A percentile compares a stretch with the other conserved stretches of the same genome.
These are phyloP conservation scores for Diabrotica undecimpunctata DNA, from an alignment of 1,140 invertebrate species.

Conservation along the genomic window DNA sequence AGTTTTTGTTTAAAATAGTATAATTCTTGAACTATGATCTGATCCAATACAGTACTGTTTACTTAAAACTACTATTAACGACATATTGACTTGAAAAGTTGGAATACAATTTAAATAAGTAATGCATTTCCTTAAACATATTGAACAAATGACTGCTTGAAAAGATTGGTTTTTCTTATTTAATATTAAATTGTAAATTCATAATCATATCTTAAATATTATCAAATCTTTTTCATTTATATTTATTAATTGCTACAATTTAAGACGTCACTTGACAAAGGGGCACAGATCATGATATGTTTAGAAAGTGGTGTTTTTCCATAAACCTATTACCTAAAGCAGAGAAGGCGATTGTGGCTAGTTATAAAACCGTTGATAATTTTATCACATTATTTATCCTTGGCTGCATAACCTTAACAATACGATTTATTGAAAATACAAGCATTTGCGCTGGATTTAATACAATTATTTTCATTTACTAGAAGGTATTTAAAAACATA, in stretches of 20 bases:
- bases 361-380: constrained; percentile 47
- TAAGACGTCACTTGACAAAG: constrained; percentile 51
- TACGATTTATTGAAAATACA: too few species aligned
- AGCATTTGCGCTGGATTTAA: too few species aligned
- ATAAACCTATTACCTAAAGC: constrained; percentile 48
- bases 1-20: too few species aligned
- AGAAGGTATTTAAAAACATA: too few species aligned
- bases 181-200: constrained; percentile 39
- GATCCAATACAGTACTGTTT: too few species aligned
- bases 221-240: constrained; percentile 46
- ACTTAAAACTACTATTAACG: too few species aligned
- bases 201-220: constrained; percentile 46
- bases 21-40: too few species aligned
- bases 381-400: constrained; percentile 45
- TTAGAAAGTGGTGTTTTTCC: constrained; percentile 50
- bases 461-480: too few species aligned
- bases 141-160: background rate
- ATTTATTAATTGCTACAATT: constrained; percentile 48
- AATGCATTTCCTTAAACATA: background rate
- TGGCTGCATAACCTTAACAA: background rate
- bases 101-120: background rate
- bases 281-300: constrained; percentile 53
- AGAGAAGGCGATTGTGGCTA: constrained; percentile 51
- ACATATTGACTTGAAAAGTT: background rate
- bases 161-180: background rate